Base-by-base conservation (phyloP, 2,888 invertebrate species). In the Tortricodes alternella region DNA sequence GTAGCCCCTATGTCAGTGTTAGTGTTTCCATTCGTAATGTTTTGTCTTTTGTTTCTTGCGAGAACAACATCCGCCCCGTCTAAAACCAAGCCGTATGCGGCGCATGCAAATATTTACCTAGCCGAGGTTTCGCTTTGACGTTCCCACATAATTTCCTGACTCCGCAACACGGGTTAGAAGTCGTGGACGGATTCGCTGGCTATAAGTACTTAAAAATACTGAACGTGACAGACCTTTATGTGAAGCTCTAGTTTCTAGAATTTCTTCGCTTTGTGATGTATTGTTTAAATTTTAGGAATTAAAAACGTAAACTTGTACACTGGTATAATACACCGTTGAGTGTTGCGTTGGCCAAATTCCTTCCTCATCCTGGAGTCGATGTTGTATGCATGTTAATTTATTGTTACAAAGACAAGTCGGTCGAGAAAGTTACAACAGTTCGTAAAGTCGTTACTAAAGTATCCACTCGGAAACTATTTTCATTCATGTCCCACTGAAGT, bases 41-140 rank as follows among this genome's bases (percentile, higher is more conserved):
- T 80, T 75, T 75, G 74, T 73, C 83, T 84, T 85, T 85, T 84
- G 84, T 85, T 81, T 75, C 78, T 78, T 74, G 74, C 61, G 69
- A 73, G 71, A 65, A 74, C 74, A 76, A 74, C 80, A 71, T 73
- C 73, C 71, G 73, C 80, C 78, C 81, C 81, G 83, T 84, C 73
- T 80, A 71, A 76, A 73, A 71, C 64, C 66, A 58, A 65, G 70
- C 65, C 73, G 80, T 76, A 78, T 80, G 76, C 71, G 74, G 70
- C 73, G 70, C 71, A 78, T 76, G 79, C 77, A 80, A 83, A 86
- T 83, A 76, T 88, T 85, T 85, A 71, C 74, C 73, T 73, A 70
- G 70, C 67, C 68, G 76, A 71, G 79, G 78, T 76, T 76, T 76
- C 70, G 72, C 73, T 80, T 78, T 78, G 73, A 75, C 71, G 76